Base-by-base conservation (phyloP, 2,113 vertebrate species). In the Actinemys pallida region DNA sequence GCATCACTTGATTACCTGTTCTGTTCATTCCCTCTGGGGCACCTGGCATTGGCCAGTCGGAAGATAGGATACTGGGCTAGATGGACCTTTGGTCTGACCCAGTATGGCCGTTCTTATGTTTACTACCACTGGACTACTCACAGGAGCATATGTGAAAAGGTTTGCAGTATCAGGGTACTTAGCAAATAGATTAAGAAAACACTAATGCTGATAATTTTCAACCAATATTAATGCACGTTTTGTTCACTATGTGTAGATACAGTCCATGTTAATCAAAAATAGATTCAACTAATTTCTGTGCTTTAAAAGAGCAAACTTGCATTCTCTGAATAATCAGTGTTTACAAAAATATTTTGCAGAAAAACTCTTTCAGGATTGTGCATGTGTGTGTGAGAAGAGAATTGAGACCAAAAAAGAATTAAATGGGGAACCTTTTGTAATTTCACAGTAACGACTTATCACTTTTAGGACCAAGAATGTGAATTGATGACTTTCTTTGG, bases 161-260 rank as follows among this genome's bases (percentile, higher is more conserved):
- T 47, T 47, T 84, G 42, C 29, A 31, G 6, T 42, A 31, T 62
- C 82, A 62, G 29, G 49, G 2, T 20, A 76, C 10, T 75, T 76
- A 76, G 49, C 53, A 79, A 54, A 16, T 79, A 90, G 12, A 76
- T 3, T 72, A 54, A 87, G 25, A 6, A 1, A 2, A 5, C 4
- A 29, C 25, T 83, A 81, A 11, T 25, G 10, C 35, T 25, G 29
- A 10, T 35, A n/a, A n/a, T 75, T 84, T 95, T 89, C 47, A 94
- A 52, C 2, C n/a, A 59, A 16, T 65, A 2, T 84, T 82, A 86
- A 78, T 8, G 81, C 80, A 90, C 1, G 84, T 59, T n/a, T 57
- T 39, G 10, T 78, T 49, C n/a, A n/a, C 5, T 80, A 81, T 53
- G 6, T 91, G 17, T 35, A 75, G 2, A 2, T 93, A 90, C n/a